Evolutionary conservation across 2,113 vertebrate genomes (phyloP), one percentile per base, ranked within the genome.

Genomic region (Corynorhinus townsendii): DNA sequence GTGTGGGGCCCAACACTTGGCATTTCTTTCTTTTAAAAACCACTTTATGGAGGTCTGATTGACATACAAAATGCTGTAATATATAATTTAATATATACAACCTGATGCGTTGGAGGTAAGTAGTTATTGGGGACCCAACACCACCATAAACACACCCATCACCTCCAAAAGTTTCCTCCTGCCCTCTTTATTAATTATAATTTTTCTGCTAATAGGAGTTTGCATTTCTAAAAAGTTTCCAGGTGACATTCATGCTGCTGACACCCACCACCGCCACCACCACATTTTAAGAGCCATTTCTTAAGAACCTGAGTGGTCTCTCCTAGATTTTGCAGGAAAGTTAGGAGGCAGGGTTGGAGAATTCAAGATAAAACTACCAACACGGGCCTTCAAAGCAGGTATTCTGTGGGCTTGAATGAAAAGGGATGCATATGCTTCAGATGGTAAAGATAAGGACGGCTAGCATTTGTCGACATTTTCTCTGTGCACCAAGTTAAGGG

Each of bases 281-380:
- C 38, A 83, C 64, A 84, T 76, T 90, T 93, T 47, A 88, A 89
- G 71, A 95, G 80, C 26, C 30, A 68, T 22, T n/a, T 68, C 81
- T 84, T 26, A 7, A 7, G 28, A 95, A 47, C 15, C 19, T 40
- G 59, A 92, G 17, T 45, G 15, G 52, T 75, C 30, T 26, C 43
- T 82, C 33, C 16, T 16, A 7, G 11, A 35, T 11, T 90, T 89
- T 56, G 73, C 83, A 86, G 76, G 56, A 72, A 89, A 90, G 47
- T 49, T 28, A 19, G 40, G 56, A 22, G 19, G 26, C 0, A 4
- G 28, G 38, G 8, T n/a, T n/a, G 72, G 26, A 66, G 28, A 90
- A 62, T 77, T 93, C 90, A 95, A 89, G 93, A 86, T n/a, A 77
- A 89, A 79, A 89, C 52, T 38, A 92, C 30, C 79, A 85, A 35